Evolutionary conservation across 2,888 invertebrate genomes (phyloP), one percentile per base, ranked within the genome.

Genomic region (Synergus japonicus): DNA sequence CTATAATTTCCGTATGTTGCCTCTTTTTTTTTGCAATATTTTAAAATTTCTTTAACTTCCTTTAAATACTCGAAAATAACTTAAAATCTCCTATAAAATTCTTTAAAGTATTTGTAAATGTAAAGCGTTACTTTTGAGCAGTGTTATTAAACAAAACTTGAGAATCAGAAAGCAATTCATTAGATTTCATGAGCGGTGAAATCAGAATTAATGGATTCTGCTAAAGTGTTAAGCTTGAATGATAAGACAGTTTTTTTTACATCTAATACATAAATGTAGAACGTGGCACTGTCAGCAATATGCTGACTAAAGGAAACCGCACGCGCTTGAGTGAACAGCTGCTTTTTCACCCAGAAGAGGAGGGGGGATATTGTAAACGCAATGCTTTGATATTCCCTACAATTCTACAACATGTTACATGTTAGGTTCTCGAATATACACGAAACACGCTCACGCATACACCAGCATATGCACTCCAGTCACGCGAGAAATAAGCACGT

Each of bases 311-410:
- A 86, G 84, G 83, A 85, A 49, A 84, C 81, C 76, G 82, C 87
- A 85, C 85, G 86, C 86, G 85, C 83, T 83, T 85, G 87, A 86
- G 85, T 82, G 85, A 88, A 87, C 90, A 91, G 90, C 90, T 91
- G 90, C 87, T 88, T 87, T 89, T 88, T 85, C 85, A 86, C 82
- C 82, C 73, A 77, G 78, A 80, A 83, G 76, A 83, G 80, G 80
- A 69, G 79, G 82, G 83, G 80, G 69, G 86, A 86, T 87, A 89
- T 88, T 89, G 88, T 90, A 89, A 89, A 88, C 87, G 89, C 83
- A 84, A 83, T 86, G 86, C 85, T 83, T 82, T 85, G 82, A 84
- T 85, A 84, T 79, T 77, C 79, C 82, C 86, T 85, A 86, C 85
- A 87, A 87, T 89, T 49, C 37, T 73, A 54, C 49, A 63, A 13